Evolutionary conservation across 2,888 invertebrate genomes (phyloP).

Genomic region (Agrochola macilenta): DNA sequence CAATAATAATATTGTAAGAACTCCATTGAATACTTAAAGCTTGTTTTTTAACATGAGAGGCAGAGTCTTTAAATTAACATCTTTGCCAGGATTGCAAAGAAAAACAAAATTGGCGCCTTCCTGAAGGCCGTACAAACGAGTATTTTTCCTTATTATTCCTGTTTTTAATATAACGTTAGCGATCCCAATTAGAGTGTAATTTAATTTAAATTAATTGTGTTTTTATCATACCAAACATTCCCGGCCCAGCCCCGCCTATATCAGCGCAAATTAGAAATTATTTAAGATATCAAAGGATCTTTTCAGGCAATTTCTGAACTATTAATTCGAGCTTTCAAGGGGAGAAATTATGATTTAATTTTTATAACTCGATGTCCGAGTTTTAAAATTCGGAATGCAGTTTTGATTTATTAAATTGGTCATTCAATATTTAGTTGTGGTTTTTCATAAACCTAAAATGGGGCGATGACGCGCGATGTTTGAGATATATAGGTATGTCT

Average conservation of each 20-base stretch:
- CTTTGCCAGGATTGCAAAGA: background rate
- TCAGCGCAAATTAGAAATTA: slow-evolving; percentile 72
- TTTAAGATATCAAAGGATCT: slow-evolving; percentile 68
- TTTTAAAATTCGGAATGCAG: slow-evolving; percentile 15
- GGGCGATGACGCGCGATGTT: background rate
- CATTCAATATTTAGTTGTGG: background rate
- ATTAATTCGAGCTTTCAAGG: slow-evolving; percentile 70
- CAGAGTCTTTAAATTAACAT: slow-evolving; percentile 2
- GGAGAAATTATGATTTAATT: slow-evolving; percentile 66
- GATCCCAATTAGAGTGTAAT: slow-evolving; percentile 70
- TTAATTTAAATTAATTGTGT: slow-evolving; percentile 74
- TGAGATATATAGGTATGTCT: background rate
- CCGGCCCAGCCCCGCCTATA: slow-evolving; percentile 45
- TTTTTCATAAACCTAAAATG: background rate
- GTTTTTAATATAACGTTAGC: slow-evolving; percentile 64
- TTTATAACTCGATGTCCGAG: slow-evolving; percentile 60
- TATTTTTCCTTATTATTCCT: slow-evolving; percentile 46
- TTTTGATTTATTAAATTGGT: background rate
- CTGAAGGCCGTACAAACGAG: background rate
- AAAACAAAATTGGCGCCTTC: background rate
- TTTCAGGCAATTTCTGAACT: slow-evolving; percentile 70
- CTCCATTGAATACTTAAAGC: background rate
- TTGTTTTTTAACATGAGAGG: background rate
- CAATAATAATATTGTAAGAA: background rate
- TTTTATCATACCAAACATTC: slow-evolving; percentile 72